A percentile compares a stretch with the other conserved stretches of the same genome.
Evolutionary conservation across 2,113 vertebrate genomes (phyloP).

Genomic region (Cyanoliseus patagonus): DNA sequence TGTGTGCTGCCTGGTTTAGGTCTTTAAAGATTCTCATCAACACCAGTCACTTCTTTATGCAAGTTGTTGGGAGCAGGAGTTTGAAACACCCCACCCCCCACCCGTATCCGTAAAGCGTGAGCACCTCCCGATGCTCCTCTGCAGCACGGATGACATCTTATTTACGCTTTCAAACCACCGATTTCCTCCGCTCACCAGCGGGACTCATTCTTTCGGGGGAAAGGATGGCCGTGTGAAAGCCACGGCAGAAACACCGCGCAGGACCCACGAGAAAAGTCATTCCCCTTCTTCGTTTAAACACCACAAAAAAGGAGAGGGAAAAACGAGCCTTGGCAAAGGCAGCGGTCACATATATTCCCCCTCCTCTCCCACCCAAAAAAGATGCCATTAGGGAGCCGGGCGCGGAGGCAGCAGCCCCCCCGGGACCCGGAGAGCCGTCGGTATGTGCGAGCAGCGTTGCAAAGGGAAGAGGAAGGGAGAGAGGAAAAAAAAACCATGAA

Average conservation of each 20-base stretch:
- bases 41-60: not conserved
- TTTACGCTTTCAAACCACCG: slow-evolving; percentile 3
- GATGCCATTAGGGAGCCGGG: not conserved
- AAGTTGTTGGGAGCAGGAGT: not conserved
- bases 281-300: not conserved
- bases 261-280: not conserved
- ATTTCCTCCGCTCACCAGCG: not conserved
- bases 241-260: not conserved
- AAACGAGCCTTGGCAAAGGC: not conserved
- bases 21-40: not conserved
- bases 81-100: not conserved
- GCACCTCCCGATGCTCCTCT: not conserved
- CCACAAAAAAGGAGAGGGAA: too few species aligned
- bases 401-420: not conserved
- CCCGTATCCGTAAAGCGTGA: not conserved
- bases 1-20: not conserved
- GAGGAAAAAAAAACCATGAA: slow-evolving; percentile 70
- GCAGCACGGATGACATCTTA: slow-evolving; percentile 18
- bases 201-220: not conserved
- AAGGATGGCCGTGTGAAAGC: not conserved
- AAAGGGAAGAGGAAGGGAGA: slow-evolving; percentile 7
- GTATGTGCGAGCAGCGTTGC: not conserved
- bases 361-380: not conserved
- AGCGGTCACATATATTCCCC: not conserved
- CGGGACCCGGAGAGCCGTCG: not conserved